Evolutionary conservation across 2,888 invertebrate species (phyloP), one percentile per base, ranked within the genome.

Genomic region (Callyntrura guangdongensis): DNA sequence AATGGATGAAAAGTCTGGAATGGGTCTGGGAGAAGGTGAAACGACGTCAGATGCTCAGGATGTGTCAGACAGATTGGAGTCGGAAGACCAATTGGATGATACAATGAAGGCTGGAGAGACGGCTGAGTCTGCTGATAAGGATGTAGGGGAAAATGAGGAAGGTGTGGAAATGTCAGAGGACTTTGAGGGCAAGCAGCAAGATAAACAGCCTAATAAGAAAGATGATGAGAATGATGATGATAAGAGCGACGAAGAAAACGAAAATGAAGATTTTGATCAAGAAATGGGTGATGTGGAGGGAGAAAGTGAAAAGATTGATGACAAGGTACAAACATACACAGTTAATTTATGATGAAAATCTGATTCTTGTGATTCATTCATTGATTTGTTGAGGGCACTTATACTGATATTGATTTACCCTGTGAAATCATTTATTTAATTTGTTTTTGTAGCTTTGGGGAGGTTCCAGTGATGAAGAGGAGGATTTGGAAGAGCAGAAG

Each of bases 121-220:
- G 92, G 96, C 96, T 81, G 95, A 97, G 92, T 95, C 96, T 59
- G 96, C 97, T 45, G 96, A 98, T 83, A 96, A 96, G 94, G 97
- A 98, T 90, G 86, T 94, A 69, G 92, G 95, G 94, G 98, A 99
- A 94, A 97, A 98, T 95, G 98, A 99, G 92, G 97, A 98, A 81
- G 98, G 98, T 20, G 97, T 99, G 86, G 99, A 99, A 94, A 99
- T 99, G 98, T 97, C 98, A 20, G 99, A 99, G 93, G 98, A 99
- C 95, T 99, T 99, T 94, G 98, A 98, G 89, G 98, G 97, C 0
- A 97, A 98, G 95, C 95, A 97, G 89, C 98, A 98, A 94, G 97
- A 99, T 94, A 95, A 97, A 17, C 97, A 97, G 2, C 96, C 97
- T 92, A 96, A 97, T 86, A 95, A 96, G 61, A 95, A 95, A 22